Conservation (phyloP, 1,140 invertebrate genomes). For the Solenopsis fugax region DNA sequence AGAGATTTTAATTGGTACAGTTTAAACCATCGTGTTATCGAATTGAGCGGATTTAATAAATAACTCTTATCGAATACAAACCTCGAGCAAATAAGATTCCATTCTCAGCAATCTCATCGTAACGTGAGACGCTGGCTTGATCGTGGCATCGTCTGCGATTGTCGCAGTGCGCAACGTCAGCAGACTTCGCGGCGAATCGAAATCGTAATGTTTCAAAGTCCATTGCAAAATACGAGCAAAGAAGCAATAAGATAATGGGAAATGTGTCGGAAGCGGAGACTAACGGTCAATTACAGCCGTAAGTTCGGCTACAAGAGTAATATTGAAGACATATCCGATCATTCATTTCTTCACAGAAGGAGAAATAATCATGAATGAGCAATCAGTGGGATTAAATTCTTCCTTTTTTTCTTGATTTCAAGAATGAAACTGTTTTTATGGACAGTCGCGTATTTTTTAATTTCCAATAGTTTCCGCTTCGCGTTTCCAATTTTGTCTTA, state of each 20-base stretch:
- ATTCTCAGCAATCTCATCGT: slow-evolving; percentile 39
- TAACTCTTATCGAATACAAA: slow-evolving; percentile 18
- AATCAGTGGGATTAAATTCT: not conserved
- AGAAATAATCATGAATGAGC: not conserved
- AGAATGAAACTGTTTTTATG: not conserved
- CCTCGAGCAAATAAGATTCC: slow-evolving; percentile 19
- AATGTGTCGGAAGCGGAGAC: not conserved
- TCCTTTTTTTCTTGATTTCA: not conserved
- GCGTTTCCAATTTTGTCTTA: not conserved
- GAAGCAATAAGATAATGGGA: not conserved
- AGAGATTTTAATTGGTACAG: not conserved
- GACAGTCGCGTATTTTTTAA: not conserved
- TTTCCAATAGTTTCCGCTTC: not conserved
- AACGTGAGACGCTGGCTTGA: slow-evolving; percentile 19
- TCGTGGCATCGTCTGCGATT: slow-evolving; percentile 6
- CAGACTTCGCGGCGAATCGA: not conserved
- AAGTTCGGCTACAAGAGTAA: not conserved
- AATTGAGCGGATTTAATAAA: slow-evolving; percentile 5
- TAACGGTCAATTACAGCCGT: not conserved
- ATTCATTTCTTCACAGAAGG: not conserved
- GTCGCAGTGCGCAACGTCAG: not conserved
- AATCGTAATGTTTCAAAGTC: slow-evolving; percentile 21
- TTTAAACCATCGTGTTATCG: slow-evolving; percentile 39
- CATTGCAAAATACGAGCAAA: not conserved
- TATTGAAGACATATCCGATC: not conserved